Conservation (phyloP, 2,888 invertebrate genomes). For the Epinotia demarniana region DNA sequence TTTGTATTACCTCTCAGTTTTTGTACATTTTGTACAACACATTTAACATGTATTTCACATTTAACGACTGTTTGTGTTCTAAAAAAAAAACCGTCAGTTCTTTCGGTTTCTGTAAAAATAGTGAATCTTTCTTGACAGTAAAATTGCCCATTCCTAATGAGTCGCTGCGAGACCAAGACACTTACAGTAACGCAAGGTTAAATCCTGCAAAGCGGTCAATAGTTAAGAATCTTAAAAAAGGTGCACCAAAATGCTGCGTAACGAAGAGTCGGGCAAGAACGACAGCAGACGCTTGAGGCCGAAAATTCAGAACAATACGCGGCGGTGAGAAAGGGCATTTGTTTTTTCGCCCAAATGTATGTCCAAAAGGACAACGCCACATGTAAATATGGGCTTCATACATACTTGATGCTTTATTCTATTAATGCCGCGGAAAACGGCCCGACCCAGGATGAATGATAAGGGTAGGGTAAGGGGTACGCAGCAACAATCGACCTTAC, state of each 20-base stretch:
- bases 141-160: background rate
- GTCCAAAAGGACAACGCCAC: background rate
- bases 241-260: constrained; percentile 7
- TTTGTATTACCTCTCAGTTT: too few relatives aligned
- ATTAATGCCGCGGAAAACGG: constrained; percentile 5
- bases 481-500: constrained; percentile 54
- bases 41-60: too few relatives aligned
- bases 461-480: constrained; percentile 50
- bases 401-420: constrained; percentile 1
- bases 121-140: background rate
- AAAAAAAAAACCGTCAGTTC: too few relatives aligned
- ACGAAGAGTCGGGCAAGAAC: background rate
- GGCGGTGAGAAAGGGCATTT: constrained; percentile 59
- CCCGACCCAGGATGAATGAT: constrained; percentile 51
- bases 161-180: background rate
- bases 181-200: constrained; percentile 19
- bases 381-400: background rate
- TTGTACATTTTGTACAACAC: too few relatives aligned
- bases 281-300: constrained; percentile 45
- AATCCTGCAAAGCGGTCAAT: constrained; percentile 16
- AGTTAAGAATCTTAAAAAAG: constrained; percentile 19
- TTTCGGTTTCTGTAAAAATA: background rate
- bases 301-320: constrained; percentile 70
- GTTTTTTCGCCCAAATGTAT: constrained; percentile 7
- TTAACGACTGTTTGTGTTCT: too few relatives aligned